phyloP scores from a whole-genome alignment of 2,888 invertebrate genomes.

The Pseudoips prasinana region DNA sequence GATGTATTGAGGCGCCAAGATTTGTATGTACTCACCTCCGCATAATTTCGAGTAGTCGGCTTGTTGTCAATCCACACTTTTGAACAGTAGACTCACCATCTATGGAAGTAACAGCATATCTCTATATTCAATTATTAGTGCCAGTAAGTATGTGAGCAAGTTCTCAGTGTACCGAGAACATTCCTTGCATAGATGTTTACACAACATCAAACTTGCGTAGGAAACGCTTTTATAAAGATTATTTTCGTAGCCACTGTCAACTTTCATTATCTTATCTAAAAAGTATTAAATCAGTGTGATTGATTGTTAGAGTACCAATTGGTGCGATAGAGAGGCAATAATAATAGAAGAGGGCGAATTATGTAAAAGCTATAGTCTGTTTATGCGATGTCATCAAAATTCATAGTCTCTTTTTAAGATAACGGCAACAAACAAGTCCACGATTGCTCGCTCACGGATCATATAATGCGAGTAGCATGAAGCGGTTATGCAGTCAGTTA shows the following conservation, averaged over 20 bases:
- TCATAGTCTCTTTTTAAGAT: constrained; percentile 7
- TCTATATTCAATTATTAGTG: constrained; percentile 28
- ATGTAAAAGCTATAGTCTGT: neutral
- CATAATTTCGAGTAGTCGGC: constrained; percentile 4
- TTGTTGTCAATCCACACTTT: constrained; percentile 25
- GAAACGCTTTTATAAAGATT: constrained; percentile 20
- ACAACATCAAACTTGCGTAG: constrained; percentile 19
- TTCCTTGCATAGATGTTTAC: constrained; percentile 33
- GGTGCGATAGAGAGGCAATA: constrained; percentile 2
- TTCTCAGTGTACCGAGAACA: constrained; percentile 26
- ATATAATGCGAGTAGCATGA: constrained; percentile 6
- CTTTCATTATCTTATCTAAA: constrained; percentile 19
- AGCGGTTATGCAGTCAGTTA: constrained; percentile 7
- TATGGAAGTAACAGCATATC: constrained; percentile 21
- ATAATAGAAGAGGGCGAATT: constrained; percentile 1
- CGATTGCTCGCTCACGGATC: neutral
- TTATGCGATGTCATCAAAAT: constrained; percentile 7
- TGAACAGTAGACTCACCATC: constrained; percentile 15
- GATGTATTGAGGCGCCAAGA: constrained; percentile 41
- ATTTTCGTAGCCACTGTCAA: constrained; percentile 20
- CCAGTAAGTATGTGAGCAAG: constrained; percentile 27
- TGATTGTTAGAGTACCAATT: constrained; percentile 8
- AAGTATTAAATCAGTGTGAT: constrained; percentile 17
- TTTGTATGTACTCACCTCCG: constrained; percentile 7
- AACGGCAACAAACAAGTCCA: constrained; percentile 2